Base-by-base conservation (phyloP, 1,140 invertebrate genomes). In the Oryctes rhinoceros region DNA sequence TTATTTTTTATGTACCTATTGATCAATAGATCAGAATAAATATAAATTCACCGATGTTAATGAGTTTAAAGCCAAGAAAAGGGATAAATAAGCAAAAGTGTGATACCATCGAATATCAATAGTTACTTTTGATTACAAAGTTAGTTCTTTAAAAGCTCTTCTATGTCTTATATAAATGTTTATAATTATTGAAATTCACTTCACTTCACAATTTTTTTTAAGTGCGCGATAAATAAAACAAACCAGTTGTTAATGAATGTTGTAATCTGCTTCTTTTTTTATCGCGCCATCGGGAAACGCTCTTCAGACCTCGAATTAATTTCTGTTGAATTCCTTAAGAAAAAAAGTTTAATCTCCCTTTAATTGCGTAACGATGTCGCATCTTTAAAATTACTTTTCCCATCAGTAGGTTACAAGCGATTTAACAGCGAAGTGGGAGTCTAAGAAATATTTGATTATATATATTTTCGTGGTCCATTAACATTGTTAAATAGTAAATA, bases 331-430 rank as follows among this genome's bases (percentile, higher is more conserved):
- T 18, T 67, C n/a, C 3, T 10, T 18, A 67, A 67, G 18, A 24
- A 67, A 67, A n/a, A 24, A 67, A 67, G 18, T 67, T 67, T 24
- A 35, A 67, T 67, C 30, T n/a, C 10, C 65, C 10, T 67, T 67
- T 67, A 67, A 67, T 67, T 67, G 30, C 65, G 1, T 67, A 67
- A 67, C 65, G n/a, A 67, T 24, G 65, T 67, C 65, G 18, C 65
- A 67, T 35, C 30, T 67, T 67, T 67, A 67, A 67, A 67, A 67
- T 67, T 67, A 67, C 18, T 67, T 67, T 67, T 53, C 13, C 13
- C 13, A 10, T 67, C 18, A 11, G 10, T 11, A 24, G 20, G 10
- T 24, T 18, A 67, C 18, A 1, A 67, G 13, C 20, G 65, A 67
- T 20, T 67, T 67, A 4, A 67, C 9, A 67, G 18, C 30, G 35